Conservation (phyloP, 2,113 vertebrate species). For the Ahaetulla prasina region DNA sequence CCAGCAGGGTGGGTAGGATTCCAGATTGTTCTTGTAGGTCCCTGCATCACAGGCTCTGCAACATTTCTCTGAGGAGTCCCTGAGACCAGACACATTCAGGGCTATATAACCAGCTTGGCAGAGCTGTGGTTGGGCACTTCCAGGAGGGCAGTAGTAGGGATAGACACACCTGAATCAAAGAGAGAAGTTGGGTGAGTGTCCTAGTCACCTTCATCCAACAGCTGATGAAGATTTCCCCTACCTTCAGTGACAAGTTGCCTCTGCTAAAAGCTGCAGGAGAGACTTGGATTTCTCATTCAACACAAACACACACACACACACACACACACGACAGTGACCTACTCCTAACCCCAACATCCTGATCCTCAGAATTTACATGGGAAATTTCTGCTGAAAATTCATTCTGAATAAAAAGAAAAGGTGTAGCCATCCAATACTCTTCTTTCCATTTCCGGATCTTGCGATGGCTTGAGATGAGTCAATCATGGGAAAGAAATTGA, state of each 20-base stretch:
- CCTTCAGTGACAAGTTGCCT: neutral
- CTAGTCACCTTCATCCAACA: neutral
- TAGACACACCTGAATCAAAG: constrained; percentile 78
- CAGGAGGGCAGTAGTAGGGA: constrained; percentile 82
- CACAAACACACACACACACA: too few species aligned
- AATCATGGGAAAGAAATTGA: neutral
- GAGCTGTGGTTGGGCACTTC: constrained; percentile 67
- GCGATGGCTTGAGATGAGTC: neutral
- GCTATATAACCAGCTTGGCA: constrained; percentile 82
- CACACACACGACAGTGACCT: neutral
- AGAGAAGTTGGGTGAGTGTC: neutral
- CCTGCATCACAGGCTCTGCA: constrained; percentile 79
- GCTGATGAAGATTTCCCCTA: too few species aligned
- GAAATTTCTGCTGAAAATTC: neutral
- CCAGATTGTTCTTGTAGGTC: constrained; percentile 66
- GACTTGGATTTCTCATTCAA: neutral
- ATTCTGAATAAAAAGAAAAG: neutral
- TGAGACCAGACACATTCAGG: constrained; percentile 69
- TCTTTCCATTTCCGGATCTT: neutral
- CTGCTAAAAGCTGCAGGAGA: neutral
- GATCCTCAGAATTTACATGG: neutral
- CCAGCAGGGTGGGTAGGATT: constrained; percentile 67
- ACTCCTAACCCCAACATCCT: neutral
- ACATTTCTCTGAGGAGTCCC: constrained; percentile 74
- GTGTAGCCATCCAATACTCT: neutral